phyloP scores from a whole-genome alignment of 2,888 invertebrate species.

The Synanthedon andrenaeformis region DNA sequence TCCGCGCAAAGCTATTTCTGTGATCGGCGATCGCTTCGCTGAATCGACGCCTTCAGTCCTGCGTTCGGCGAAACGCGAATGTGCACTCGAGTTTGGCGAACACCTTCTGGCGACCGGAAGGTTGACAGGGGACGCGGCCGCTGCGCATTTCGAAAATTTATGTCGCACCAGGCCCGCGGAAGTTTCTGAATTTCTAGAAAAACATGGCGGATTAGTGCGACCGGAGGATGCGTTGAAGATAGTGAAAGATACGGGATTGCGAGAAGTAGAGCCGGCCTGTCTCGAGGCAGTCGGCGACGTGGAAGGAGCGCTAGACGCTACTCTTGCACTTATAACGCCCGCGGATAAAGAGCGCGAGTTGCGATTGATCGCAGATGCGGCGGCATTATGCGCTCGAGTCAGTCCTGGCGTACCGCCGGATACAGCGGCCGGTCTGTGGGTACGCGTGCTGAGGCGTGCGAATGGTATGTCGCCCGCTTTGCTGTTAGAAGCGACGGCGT shows the following conservation, averaged over 20 bases:
- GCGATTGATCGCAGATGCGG: constrained; percentile 33
- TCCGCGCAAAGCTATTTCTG: constrained; percentile 38
- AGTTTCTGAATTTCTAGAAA: constrained; percentile 34
- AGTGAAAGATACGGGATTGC: constrained; percentile 32
- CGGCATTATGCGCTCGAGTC: constrained; percentile 7
- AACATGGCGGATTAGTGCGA: constrained; percentile 38
- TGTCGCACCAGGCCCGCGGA: constrained; percentile 28
- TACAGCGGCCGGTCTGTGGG: constrained; percentile 3
- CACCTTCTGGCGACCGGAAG: constrained; percentile 23
- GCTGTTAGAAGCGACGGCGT: constrained; percentile 40
- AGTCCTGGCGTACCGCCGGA: constrained; percentile 3
- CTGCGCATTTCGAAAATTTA: constrained; percentile 12
- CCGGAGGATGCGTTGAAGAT: constrained; percentile 50
- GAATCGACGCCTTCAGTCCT: constrained; percentile 21
- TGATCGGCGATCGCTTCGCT: constrained; percentile 28
- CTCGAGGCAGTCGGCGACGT: constrained; percentile 54
- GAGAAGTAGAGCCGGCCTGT: constrained; percentile 45
- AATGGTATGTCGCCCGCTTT: constrained; percentile 29
- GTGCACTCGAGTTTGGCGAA: constrained; percentile 33
- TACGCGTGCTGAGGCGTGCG: constrained; percentile 11
- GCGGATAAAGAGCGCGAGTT: constrained; percentile 23
- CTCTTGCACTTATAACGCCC: constrained; percentile 25
- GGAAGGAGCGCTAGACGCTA: constrained; percentile 39
- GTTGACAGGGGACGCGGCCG: constrained; percentile 10
- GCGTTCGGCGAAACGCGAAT: constrained; percentile 15